These are phyloP conservation scores for Eilema griseolum DNA, from an alignment of 2,888 invertebrate genomes.

Conservation along the genomic window DNA sequence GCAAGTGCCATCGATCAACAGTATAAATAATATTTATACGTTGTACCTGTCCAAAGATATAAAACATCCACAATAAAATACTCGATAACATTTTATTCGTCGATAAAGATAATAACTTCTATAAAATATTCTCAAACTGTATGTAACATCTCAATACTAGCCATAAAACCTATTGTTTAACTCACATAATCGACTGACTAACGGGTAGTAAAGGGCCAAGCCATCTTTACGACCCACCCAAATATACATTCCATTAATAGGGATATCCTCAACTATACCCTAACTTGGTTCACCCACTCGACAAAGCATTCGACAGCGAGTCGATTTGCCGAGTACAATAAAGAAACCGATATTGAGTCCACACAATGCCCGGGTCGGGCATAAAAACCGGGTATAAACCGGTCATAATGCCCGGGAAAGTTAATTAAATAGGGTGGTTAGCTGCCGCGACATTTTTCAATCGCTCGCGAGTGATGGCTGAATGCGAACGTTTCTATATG, in stretches of 20 bases:
- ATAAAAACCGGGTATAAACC: slow-evolving; percentile 76
- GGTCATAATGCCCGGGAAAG: slow-evolving; percentile 73
- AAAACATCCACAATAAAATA: neutral
- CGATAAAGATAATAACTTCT: slow-evolving; percentile 40
- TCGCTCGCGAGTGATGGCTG: slow-evolving; percentile 61
- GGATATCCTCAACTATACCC: slow-evolving; percentile 40
- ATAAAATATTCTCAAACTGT: slow-evolving; percentile 13
- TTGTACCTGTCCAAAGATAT: no score
- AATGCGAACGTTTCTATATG: slow-evolving; percentile 31
- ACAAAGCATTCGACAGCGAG: slow-evolving; percentile 61
- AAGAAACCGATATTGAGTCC: slow-evolving; percentile 79
- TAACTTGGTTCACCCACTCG: slow-evolving; percentile 52
- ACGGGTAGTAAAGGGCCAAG: slow-evolving; percentile 45
- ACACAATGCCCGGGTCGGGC: slow-evolving; percentile 73
- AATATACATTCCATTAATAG: slow-evolving; percentile 46
- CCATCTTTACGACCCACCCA: slow-evolving; percentile 39
- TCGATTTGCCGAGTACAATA: slow-evolving; percentile 69
- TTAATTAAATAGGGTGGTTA: slow-evolving; percentile 79
- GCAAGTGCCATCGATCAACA: no score
- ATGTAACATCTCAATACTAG: slow-evolving; percentile 22
- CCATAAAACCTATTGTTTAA: slow-evolving; percentile 50
- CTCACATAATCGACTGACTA: slow-evolving; percentile 44
- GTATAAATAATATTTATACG: no score
- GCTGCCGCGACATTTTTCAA: slow-evolving; percentile 72
- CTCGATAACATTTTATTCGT: slow-evolving; percentile 2